phyloP scores from a whole-genome alignment of 2,113 vertebrate species.

The Tyrannus savana region DNA sequence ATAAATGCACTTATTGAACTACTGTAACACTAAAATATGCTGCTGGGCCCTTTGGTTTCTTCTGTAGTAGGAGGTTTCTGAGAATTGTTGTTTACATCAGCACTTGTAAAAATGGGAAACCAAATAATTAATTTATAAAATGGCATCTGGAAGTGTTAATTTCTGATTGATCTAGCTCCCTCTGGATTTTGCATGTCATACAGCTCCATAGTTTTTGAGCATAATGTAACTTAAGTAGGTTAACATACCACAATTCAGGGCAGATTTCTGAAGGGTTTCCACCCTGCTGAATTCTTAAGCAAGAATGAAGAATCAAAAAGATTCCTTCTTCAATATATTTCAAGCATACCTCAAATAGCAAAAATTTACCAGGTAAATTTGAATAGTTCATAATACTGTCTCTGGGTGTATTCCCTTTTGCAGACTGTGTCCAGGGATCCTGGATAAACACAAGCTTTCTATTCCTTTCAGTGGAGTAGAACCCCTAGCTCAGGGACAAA shows the following conservation, averaged over 20 bases:
- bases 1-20: constrained; percentile 58
- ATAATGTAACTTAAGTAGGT: constrained; percentile 51
- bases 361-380: not conserved
- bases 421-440: not conserved
- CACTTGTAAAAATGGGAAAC: constrained; percentile 59
- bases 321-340: not conserved
- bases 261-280: not conserved
- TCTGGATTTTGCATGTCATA: constrained; percentile 39
- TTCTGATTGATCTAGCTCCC: constrained; percentile 62
- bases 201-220: constrained; percentile 24
- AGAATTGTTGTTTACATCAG: constrained; percentile 61
- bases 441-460: not conserved
- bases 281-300: not conserved
- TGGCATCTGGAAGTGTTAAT: constrained; percentile 64
- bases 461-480: not conserved
- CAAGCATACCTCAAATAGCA: rapidly evolving
- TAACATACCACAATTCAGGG: not conserved
- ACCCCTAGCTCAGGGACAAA: not conserved
- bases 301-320: not conserved
- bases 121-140: constrained; percentile 71
- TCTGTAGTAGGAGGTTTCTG: not conserved
- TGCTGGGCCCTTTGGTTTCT: constrained; percentile 17
- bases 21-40: constrained; percentile 31
- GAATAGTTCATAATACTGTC: not conserved
- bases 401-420: not conserved